phyloP scores from a whole-genome alignment of 2,113 vertebrate genomes.

The Hypomesus transpacificus region DNA sequence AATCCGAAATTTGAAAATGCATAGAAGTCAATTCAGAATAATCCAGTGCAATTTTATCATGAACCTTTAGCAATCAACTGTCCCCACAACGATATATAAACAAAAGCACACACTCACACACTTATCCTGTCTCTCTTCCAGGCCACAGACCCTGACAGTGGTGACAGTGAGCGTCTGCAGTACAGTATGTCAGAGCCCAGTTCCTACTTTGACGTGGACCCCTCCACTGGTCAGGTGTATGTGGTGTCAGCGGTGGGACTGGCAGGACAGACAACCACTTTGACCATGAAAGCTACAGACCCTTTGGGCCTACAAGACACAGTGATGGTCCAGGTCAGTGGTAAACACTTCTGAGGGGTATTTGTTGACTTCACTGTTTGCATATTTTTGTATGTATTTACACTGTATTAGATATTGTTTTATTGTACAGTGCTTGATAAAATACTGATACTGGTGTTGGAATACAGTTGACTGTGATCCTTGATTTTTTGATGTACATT shows the following conservation, averaged over 20 bases:
- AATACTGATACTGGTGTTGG: too few species aligned
- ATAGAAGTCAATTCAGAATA: too few species aligned
- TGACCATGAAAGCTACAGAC: conserved; percentile 67
- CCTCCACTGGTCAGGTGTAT: conserved; percentile 68
- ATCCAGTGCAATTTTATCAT: too few species aligned
- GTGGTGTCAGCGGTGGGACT: conserved; percentile 59
- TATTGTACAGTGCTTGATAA: too few species aligned
- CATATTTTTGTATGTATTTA: neutral
- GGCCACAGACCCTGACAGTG: conserved; percentile 71
- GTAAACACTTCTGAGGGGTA: neutral
- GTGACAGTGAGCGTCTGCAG: conserved; percentile 48
- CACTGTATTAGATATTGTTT: too few species aligned
- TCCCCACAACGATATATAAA: too few species aligned
- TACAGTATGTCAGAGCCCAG: conserved; percentile 61
- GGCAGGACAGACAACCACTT: neutral
- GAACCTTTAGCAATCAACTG: neutral
- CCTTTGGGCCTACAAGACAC: conserved; percentile 44
- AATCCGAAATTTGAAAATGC: too few species aligned
- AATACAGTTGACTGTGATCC: too few species aligned
- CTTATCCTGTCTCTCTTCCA: conserved; percentile 31
- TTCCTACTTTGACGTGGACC: conserved; percentile 59
- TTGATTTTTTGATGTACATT: too few species aligned
- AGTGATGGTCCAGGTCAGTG: conserved; percentile 61
- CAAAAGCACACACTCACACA: too few species aligned
- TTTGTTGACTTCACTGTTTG: neutral